Conservation (phyloP, 1,140 invertebrate genomes). For the Aphaenogaster rudis region DNA sequence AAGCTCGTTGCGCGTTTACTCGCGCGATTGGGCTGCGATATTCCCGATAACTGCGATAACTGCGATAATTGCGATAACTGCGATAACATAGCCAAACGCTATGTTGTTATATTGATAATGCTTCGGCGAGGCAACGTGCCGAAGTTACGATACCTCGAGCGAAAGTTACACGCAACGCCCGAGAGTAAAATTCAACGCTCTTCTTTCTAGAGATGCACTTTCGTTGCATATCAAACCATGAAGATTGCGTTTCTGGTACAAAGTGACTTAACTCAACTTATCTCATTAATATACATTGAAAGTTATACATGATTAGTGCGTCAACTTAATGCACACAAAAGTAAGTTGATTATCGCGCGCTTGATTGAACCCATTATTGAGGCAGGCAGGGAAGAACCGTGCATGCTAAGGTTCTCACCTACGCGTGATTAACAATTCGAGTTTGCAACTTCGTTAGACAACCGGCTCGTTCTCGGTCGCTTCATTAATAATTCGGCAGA, state of each 20-base stretch:
- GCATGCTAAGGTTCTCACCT: background rate
- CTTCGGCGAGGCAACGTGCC: background rate
- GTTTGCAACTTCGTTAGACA: constrained; percentile 5
- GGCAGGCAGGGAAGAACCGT: background rate
- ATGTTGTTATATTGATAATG: background rate
- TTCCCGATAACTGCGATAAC: too few relatives aligned
- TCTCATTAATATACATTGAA: constrained; percentile 42
- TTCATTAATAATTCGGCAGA: background rate
- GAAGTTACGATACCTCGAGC: background rate
- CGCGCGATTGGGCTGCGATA: background rate
- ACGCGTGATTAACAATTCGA: constrained; percentile 37
- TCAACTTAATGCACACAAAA: constrained; percentile 37
- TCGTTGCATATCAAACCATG: background rate
- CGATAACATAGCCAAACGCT: background rate
- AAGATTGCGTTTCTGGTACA: background rate
- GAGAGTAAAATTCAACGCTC: background rate
- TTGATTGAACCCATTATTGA: constrained; percentile 31
- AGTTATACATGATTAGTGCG: background rate
- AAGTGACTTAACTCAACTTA: constrained; percentile 11
- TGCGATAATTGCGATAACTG: too few relatives aligned
- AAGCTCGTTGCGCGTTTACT: background rate
- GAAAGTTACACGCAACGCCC: background rate
- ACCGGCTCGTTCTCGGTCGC: background rate
- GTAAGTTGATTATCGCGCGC: constrained; percentile 40
- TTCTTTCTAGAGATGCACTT: background rate